These are phyloP conservation scores for Emmelina monodactyla DNA, from an alignment of 2,888 invertebrate species.

Conservation along the genomic window DNA sequence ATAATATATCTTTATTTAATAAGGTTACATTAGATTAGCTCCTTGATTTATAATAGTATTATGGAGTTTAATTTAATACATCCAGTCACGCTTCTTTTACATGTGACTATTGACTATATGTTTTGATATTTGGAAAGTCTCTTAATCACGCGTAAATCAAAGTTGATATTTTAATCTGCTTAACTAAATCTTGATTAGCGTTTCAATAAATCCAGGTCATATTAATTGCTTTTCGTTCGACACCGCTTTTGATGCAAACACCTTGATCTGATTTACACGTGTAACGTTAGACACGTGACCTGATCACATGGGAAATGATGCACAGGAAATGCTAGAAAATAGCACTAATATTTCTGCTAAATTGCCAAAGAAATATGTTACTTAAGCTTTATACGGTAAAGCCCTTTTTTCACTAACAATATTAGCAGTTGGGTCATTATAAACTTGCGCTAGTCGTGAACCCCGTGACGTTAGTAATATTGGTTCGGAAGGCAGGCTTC, in stretches of 20 bases:
- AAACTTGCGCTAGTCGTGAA: conserved; percentile 9
- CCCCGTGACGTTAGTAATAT: conserved; percentile 43
- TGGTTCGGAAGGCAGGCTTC: conserved; percentile 37
- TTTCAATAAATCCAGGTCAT: too few species aligned
- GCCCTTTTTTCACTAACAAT: not conserved
- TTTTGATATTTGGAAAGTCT: too few species aligned
- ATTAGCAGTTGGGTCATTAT: conserved; percentile 17
- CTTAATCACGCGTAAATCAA: too few species aligned
- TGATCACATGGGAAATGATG: conserved; percentile 25
- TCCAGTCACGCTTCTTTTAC: conserved; percentile 35
- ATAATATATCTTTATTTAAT: conserved; percentile 27
- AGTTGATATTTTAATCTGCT: too few species aligned
- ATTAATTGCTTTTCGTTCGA: too few species aligned
- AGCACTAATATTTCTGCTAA: not conserved
- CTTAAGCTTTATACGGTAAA: not conserved
- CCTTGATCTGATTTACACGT: conserved; percentile 32
- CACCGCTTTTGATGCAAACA: not conserved
- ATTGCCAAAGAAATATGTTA: not conserved
- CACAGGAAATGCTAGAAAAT: conserved; percentile 13
- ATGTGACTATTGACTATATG: too few species aligned
- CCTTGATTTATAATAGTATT: conserved; percentile 23
- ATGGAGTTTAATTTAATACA: conserved; percentile 25
- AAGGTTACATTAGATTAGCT: conserved; percentile 20
- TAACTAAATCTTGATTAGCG: too few species aligned
- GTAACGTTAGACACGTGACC: conserved; percentile 42